These are phyloP conservation scores for Adela reaumurella DNA, from an alignment of 2,888 invertebrate species.

Conservation along the genomic window DNA sequence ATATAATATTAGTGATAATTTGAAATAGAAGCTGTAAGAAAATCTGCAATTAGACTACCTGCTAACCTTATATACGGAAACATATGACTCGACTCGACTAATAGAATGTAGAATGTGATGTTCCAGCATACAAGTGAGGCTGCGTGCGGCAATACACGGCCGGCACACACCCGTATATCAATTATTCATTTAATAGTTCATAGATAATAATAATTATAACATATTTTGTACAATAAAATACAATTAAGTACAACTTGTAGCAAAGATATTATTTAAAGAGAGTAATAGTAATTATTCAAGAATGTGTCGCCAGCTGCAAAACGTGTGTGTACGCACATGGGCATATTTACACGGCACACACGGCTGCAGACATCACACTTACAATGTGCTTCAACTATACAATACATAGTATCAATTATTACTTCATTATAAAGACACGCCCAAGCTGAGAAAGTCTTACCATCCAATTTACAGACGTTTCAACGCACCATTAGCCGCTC, in stretches of 20 bases:
- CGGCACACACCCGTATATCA: constrained; percentile 54
- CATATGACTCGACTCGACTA: constrained; percentile 34
- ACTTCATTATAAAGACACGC: constrained; percentile 55
- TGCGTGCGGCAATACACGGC: constrained; percentile 50
- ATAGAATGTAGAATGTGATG: constrained; percentile 46
- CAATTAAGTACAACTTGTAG: constrained; percentile 68
- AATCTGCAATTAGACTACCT: constrained; percentile 56
- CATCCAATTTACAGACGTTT: constrained; percentile 45
- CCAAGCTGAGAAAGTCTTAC: constrained; percentile 48
- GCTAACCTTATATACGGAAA: constrained; percentile 53
- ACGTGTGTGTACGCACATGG: constrained; percentile 54
- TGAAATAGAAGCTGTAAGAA: constrained; percentile 57
- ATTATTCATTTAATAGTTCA: constrained; percentile 50
- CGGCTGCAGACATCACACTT: constrained; percentile 48
- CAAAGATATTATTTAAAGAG: constrained; percentile 60
- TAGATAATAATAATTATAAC: constrained; percentile 57
- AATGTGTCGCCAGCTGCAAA: constrained; percentile 49
- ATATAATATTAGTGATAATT: constrained; percentile 42
- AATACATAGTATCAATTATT: constrained; percentile 46
- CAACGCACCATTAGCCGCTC: constrained; percentile 56
- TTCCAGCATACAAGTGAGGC: constrained; percentile 54
- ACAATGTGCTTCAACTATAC: constrained; percentile 50
- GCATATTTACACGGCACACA: constrained; percentile 57
- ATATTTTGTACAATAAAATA: constrained; percentile 69
- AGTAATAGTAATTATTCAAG: constrained; percentile 50